Evolutionary conservation across 2,113 vertebrate genomes (phyloP).

Genomic region (Climacteris rufus): DNA sequence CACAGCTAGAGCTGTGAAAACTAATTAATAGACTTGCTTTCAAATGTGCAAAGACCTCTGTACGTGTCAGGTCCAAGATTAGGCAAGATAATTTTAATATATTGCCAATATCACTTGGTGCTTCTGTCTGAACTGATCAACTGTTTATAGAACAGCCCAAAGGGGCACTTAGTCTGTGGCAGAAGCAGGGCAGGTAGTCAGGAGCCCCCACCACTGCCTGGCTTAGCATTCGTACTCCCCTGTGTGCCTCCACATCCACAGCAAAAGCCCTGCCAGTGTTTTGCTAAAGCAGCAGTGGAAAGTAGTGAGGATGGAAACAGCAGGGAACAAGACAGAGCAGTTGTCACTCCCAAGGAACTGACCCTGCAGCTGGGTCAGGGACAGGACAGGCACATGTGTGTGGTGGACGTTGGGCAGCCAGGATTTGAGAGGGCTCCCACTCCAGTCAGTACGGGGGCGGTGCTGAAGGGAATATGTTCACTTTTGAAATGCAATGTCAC

Average conservation of each 20-base stretch:
- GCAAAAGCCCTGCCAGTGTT: fast-evolving
- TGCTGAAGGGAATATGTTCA: neutral
- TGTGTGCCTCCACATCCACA: neutral
- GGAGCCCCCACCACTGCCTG: neutral
- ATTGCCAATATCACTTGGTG: neutral
- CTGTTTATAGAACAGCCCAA: neutral
- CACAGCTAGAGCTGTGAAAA: neutral
- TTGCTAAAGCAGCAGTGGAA: neutral
- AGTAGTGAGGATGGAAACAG: neutral
- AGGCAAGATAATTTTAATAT: neutral
- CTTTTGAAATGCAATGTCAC: neutral
- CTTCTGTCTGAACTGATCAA: neutral
- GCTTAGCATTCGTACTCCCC: neutral
- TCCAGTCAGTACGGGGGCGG: neutral
- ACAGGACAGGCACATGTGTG: neutral
- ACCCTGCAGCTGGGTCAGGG: too few relatives aligned
- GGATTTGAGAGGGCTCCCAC: neutral
- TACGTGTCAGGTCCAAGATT: neutral
- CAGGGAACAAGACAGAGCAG: neutral
- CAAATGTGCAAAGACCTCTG: neutral
- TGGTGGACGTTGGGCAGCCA: neutral
- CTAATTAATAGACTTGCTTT: neutral
- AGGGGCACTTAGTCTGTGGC: neutral
- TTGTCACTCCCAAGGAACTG: neutral
- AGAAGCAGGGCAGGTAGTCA: neutral